Base-by-base conservation (phyloP, 2,797 vertebrate species). In the Thunnus albacares region DNA sequence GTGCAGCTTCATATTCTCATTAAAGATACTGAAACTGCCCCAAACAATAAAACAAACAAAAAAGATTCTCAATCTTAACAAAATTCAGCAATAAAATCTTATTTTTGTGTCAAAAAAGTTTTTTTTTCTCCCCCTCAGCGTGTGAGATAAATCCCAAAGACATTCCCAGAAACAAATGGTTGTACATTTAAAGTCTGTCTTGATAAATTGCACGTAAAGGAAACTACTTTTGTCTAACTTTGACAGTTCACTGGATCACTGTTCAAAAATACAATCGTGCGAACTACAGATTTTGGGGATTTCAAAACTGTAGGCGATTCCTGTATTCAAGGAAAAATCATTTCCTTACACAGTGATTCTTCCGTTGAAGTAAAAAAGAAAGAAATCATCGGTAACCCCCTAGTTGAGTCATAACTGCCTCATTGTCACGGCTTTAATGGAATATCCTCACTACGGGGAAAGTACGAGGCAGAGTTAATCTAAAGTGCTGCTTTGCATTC, bases 351-450 rank as follows among this genome's bases (percentile, higher is more conserved):
- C 76, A 38, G 79, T 49, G 28, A 66, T 20, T 72, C 61, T 20
- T 72, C 57, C 2, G 3, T 10, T 33, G 61, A 15, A 58, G 47
- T 6, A 49, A 62, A 28, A 30, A 55, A 64, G 57, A 58, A 30
- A 71, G 17, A 66, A 77, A 67, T 80, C 38, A 63, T n/a, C 30
- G 43, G 64, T 68, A 80, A 72, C 75, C 83, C 77, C 61, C 52
- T 60, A 0, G 35, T 77, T 77, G 63, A 81, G 57, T 82, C 84
- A 87, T n/a, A 49, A 71, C 30, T 75, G 79, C 51, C 22, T 82
- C 70, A 77, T 82, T 77, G 76, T 77, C 79, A 66, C 5, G 43
- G 33, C 17, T 45, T 77, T 17, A 62, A 51, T 45, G 76, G 71
- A 82, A 80, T 63, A 84, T 67, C 38, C 62, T 24, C 1, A 28